Evolutionary conservation across 2,888 invertebrate genomes (phyloP).

Genomic region (Dione juno): DNA sequence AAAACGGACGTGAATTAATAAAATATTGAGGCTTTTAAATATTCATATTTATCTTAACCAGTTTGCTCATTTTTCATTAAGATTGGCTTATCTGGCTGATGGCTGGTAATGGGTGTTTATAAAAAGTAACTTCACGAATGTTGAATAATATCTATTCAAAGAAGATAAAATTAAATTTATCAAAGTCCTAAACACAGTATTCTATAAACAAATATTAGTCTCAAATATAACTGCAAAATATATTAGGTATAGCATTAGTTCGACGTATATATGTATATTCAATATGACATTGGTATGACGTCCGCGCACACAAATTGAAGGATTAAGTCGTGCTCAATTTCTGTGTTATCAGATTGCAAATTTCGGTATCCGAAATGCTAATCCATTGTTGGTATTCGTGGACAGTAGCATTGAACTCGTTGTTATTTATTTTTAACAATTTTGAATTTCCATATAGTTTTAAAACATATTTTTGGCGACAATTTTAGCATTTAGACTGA

Average conservation of each 20-base stretch:
- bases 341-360: slow-evolving; percentile 41
- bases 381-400: slow-evolving; percentile 23
- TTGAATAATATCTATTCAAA: neutral
- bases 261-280: no score
- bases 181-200: neutral
- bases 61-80: neutral
- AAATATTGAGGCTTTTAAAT: neutral
- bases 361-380: slow-evolving; percentile 35
- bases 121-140: neutral
- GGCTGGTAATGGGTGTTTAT: neutral
- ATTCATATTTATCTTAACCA: neutral
- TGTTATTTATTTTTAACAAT: slow-evolving; percentile 10
- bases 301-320: slow-evolving; percentile 40
- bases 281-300: slow-evolving; percentile 26
- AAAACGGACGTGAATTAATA: no score
- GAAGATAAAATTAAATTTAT: neutral
- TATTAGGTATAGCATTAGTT: neutral
- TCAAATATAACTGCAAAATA: neutral
- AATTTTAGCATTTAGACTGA: no score
- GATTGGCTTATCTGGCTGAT: neutral
- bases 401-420: neutral
- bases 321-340: slow-evolving; percentile 38
- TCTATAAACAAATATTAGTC: neutral
- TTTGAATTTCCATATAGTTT: neutral
- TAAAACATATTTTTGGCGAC: neutral